Evolutionary conservation across 2,797 vertebrate genomes (phyloP).

Genomic region (Apogon talboti): DNA sequence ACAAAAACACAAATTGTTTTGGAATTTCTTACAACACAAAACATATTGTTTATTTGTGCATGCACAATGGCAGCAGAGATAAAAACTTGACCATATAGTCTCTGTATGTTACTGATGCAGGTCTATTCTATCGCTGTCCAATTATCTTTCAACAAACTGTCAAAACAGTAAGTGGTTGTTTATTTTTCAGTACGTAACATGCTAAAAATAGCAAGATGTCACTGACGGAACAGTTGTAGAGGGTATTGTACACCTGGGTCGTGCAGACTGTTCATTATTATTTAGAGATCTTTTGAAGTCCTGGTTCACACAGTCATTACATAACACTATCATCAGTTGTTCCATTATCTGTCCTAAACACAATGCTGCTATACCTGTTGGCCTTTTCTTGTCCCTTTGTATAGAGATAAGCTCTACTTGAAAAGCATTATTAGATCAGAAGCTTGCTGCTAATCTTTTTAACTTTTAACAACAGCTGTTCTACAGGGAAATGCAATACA

Average conservation of each 20-base stretch:
- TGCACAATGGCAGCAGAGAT: background rate
- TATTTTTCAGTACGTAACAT: conserved; percentile 1
- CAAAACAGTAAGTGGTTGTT: background rate
- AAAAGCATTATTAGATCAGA: conserved; percentile 11
- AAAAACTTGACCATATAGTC: background rate
- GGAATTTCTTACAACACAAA: too few species aligned
- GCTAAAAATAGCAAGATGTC: conserved; percentile 48
- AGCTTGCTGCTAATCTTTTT: background rate
- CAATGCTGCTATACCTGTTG: background rate
- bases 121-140: background rate
- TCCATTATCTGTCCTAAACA: conserved; percentile 9
- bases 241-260: background rate
- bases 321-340: background rate
- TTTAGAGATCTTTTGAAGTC: background rate
- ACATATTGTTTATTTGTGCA: too few species aligned
- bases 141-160: conserved; percentile 1
- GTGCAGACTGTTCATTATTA: background rate
- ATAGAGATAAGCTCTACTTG: conserved; percentile 5
- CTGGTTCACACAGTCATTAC: background rate
- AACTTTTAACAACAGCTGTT: conserved; percentile 23
- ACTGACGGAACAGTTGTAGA: conserved; percentile 10
- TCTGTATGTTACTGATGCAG: background rate
- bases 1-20: too few species aligned
- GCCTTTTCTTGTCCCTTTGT: conserved; percentile 6
- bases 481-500: background rate